phyloP scores from a whole-genome alignment of 2,888 invertebrate species.

The Trissolcus brochymenae region DNA sequence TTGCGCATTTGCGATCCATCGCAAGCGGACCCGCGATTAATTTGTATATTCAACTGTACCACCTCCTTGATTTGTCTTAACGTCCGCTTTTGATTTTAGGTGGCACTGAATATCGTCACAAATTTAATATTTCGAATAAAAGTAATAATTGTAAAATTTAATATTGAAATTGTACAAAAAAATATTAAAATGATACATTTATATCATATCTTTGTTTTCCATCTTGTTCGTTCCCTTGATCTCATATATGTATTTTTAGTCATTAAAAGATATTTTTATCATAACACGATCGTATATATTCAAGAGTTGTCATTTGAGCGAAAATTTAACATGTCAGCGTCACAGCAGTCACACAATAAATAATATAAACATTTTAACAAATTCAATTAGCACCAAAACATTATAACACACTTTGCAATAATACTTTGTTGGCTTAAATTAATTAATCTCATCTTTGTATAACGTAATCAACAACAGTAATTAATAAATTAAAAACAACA shows the following conservation, averaged over 20 bases:
- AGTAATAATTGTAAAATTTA: conserved; percentile 55
- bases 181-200: conserved; percentile 48
- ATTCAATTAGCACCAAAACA: neutral
- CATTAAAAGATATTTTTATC: neutral
- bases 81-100: conserved; percentile 41
- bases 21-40: conserved; percentile 22
- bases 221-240: conserved; percentile 5
- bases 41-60: conserved; percentile 24
- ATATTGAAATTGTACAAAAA: conserved; percentile 52
- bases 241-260: neutral
- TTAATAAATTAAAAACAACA: neutral
- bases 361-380: neutral
- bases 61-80: conserved; percentile 28
- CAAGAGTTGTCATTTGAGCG: neutral
- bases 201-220: conserved; percentile 38
- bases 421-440: conserved; percentile 18
- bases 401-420: conserved; percentile 13
- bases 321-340: neutral
- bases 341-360: neutral
- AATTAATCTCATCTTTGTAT: neutral
- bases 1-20: conserved; percentile 22
- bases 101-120: conserved; percentile 50
- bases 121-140: conserved; percentile 45
- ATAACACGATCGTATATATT: neutral
- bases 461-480: conserved; percentile 7